phyloP scores from a whole-genome alignment of 2,113 vertebrate species.

The Protobothrops flavoviridis region DNA sequence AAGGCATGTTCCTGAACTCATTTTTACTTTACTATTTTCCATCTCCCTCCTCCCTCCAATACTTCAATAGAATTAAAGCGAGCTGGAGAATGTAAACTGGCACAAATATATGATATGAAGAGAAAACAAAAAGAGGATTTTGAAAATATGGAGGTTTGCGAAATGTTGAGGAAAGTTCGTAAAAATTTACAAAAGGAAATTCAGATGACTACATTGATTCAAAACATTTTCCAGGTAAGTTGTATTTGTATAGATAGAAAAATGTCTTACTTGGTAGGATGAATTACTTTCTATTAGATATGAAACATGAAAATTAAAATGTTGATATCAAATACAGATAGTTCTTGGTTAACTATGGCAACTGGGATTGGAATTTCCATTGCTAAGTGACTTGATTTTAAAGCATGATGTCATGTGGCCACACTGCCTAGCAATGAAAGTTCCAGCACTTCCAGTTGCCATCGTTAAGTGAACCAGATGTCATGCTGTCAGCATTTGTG shows the following conservation, averaged over 20 bases:
- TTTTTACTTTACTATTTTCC: not conserved
- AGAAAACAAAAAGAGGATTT: conserved; percentile 36
- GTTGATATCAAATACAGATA: not conserved
- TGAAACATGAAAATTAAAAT: not conserved
- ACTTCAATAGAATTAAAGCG: conserved; percentile 64
- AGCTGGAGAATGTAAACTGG: conserved; percentile 36
- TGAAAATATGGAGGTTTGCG: not conserved
- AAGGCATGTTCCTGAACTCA: not conserved
- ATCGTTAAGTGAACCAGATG: not conserved
- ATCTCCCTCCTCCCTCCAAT: not conserved
- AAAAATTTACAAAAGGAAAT: conserved; percentile 46
- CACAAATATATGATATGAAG: conserved; percentile 32
- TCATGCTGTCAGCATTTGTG: not conserved
- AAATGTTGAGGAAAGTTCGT: conserved; percentile 2
- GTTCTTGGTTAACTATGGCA: not conserved
- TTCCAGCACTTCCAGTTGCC: not conserved
- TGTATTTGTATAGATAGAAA: conserved; percentile 15
- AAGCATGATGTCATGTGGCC: not conserved
- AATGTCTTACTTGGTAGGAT: not conserved
- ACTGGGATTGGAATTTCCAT: not conserved
- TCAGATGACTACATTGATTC: conserved; percentile 46
- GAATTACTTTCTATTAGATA: not conserved
- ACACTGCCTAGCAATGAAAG: not conserved
- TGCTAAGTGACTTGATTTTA: not conserved
- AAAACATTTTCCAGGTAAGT: conserved; percentile 73